A percentile compares a stretch with the other conserved stretches of the same genome.
phyloP scores from a whole-genome alignment of 2,888 invertebrate genomes.

The Dyspetes luteomarginatus region DNA sequence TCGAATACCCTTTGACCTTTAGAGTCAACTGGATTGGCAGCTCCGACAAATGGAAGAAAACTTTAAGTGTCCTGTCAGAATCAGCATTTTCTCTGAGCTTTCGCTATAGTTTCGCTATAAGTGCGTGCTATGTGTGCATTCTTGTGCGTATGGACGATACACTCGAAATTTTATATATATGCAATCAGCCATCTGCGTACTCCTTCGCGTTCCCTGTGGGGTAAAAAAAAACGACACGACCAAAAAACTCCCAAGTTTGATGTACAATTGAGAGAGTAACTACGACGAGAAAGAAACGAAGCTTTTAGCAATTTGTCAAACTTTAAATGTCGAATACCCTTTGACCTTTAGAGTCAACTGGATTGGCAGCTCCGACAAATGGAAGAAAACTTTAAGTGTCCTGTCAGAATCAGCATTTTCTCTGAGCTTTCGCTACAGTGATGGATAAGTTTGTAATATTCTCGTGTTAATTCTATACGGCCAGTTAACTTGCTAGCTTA shows the following conservation, averaged over 20 bases:
- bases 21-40: conserved; percentile 5
- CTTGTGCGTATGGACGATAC: not conserved
- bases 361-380: not conserved
- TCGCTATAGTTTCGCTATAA: not conserved
- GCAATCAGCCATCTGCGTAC: not conserved
- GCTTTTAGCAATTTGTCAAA: conserved; percentile 52
- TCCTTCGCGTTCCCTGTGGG: not conserved
- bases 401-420: not conserved
- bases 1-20: conserved; percentile 25
- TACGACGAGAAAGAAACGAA: conserved; percentile 24
- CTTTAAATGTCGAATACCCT: conserved; percentile 30
- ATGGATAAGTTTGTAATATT: too few relatives aligned
- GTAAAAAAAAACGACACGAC: conserved; percentile 3
- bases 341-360: conserved; percentile 18
- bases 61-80: not conserved
- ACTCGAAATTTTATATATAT: conserved; percentile 10
- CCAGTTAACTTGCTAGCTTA: too few relatives aligned
- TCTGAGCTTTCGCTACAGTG: not conserved
- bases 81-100: not conserved
- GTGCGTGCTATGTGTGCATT: conserved; percentile 28
- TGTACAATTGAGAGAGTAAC: conserved; percentile 9
- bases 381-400: conserved; percentile 5
- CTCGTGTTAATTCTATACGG: too few relatives aligned
- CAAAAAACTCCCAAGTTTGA: conserved; percentile 13
- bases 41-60: not conserved